Base-by-base conservation (phyloP, 2,888 invertebrate species). In the Eupithecia inturbata region DNA sequence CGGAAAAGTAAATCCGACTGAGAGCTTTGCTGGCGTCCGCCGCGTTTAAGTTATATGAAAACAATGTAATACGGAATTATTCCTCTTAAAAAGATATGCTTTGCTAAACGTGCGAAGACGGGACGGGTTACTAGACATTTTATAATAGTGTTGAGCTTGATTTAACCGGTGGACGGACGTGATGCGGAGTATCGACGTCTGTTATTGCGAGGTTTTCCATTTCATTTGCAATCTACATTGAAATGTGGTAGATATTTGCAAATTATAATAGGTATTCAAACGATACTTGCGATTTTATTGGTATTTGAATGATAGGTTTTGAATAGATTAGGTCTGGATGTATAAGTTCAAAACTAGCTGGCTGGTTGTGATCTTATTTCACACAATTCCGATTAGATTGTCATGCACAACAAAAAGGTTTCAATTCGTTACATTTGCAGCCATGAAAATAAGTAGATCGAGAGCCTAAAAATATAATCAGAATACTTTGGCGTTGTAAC, bases 101-200 rank as follows among this genome's bases (percentile, higher is more conserved):
- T 3, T 26, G 26, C 22, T 57, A 57, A 4, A 26, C 14, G 57
- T 57, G 12, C 14, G 5, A 57, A 57, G 57, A 4, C 57, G 10
- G 14, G 26, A 1, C 12, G 57, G 5, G 26, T 57, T 26, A 5
- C 57, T 57, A 26, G 57, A 77, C 79, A 79, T 80, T 78, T 60
- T 72, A 72, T 72, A 72, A 75, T 70, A 72, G 45, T 64, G 70
- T 41, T 68, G 68, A 70, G 68, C 63, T 72, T 66, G 71, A 71
- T 67, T 73, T 73, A 75, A 71, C 68, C 49, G 36, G 74, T 63
- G 69, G 67, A 69, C 67, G 66, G 67, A 70, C 70, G 67, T 72
- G 72, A 62, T 75, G 53, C 31, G 67, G 22, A 70, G 64, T 64
- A 67, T 75, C 67, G 62, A 72, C 67, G 63, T 72, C 70, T 62